phyloP scores from a whole-genome alignment of 2,888 invertebrate genomes.

The Hyposoter dolosus region DNA sequence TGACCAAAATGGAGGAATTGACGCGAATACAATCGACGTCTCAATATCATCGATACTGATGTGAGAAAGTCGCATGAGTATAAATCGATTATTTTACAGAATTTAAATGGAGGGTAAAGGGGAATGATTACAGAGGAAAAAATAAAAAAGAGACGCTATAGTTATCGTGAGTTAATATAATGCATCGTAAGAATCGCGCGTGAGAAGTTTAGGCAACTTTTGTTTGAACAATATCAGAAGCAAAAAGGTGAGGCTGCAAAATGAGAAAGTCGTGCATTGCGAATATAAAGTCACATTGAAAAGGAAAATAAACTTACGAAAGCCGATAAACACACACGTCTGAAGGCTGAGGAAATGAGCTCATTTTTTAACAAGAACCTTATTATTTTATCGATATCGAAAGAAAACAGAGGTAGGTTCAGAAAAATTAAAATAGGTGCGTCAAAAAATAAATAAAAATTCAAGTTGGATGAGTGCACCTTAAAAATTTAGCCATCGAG shows the following conservation, averaged over 20 bases:
- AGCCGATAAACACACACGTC: neutral
- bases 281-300: neutral
- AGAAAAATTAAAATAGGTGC: neutral
- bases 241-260: neutral
- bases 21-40: too few relatives aligned
- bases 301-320: neutral
- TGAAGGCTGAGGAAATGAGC: neutral
- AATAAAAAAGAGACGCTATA: too few relatives aligned
- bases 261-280: neutral
- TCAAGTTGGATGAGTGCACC: neutral
- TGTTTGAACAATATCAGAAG: neutral
- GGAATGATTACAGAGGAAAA: too few relatives aligned
- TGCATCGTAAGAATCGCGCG: neutral
- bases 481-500: neutral
- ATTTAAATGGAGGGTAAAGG: too few relatives aligned
- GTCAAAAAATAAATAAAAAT: neutral
- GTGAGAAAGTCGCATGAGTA: too few relatives aligned
- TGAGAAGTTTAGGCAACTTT: neutral
- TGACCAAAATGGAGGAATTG: too few relatives aligned
- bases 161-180: too few relatives aligned
- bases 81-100: too few relatives aligned
- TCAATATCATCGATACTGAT: too few relatives aligned
- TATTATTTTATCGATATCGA: conserved; percentile 2
- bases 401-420: neutral
- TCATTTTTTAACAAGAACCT: neutral